Percentiles rank a stretch among this genome's conserved stretches.
Conservation (phyloP, 2,797 vertebrate genomes). For the Cirrhinus molitorella region DNA sequence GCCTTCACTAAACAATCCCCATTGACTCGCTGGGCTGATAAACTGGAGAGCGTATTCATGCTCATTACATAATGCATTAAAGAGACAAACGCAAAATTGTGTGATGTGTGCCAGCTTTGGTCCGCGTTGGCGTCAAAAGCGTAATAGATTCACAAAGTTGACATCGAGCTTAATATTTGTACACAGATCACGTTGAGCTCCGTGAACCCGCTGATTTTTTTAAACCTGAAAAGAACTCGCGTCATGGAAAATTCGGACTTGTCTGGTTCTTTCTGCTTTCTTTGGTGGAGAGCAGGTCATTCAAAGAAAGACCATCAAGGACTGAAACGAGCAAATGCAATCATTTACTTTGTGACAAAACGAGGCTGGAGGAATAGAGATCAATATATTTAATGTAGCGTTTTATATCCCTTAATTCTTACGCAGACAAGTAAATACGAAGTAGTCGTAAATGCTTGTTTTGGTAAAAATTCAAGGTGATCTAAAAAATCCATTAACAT, state of each 20-base stretch:
- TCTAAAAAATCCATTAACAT: background rate
- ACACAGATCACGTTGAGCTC: conserved; percentile 79
- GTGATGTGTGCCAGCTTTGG: conserved; percentile 5
- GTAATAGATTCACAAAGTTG: conserved; percentile 68
- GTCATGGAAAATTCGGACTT: conserved; percentile 81
- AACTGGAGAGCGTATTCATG: background rate
- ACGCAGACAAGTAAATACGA: background rate
- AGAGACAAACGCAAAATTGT: background rate
- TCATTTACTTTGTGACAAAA: conserved; percentile 37
- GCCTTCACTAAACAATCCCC: conserved; percentile 23
- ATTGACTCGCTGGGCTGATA: background rate
- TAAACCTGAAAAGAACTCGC: conserved; percentile 80
- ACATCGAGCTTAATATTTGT: conserved; percentile 71
- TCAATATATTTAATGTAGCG: background rate
- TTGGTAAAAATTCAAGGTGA: background rate
- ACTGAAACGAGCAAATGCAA: conserved; percentile 48
- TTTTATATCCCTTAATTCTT: background rate
- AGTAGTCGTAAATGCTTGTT: background rate
- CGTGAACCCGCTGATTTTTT: conserved; percentile 61
- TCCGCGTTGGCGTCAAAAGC: conserved; percentile 32
- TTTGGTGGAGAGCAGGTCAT: conserved; percentile 54
- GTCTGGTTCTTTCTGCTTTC: conserved; percentile 53
- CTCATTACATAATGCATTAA: background rate
- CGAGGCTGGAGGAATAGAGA: conserved; percentile 6
- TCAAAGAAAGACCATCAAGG: conserved; percentile 41